phyloP scores from a whole-genome alignment of 2,888 invertebrate species.

The Cerastis rubricosa region DNA sequence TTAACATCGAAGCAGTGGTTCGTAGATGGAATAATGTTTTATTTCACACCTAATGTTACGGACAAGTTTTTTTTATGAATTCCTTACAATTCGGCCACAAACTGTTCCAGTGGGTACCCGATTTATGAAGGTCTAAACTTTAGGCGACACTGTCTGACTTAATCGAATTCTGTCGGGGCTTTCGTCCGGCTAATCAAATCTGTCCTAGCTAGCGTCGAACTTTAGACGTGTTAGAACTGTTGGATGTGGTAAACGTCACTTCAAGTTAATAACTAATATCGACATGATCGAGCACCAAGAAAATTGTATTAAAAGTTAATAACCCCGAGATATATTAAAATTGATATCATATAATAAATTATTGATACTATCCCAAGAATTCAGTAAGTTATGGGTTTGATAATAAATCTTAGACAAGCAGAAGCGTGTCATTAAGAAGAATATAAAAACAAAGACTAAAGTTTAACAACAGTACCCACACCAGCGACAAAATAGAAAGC shows the following conservation, averaged over 20 bases:
- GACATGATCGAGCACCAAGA: conserved; percentile 26
- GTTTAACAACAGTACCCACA: neutral
- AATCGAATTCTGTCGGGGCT: conserved; percentile 76
- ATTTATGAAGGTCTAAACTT: conserved; percentile 75
- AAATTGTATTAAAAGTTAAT: conserved; percentile 10
- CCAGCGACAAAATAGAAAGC: neutral
- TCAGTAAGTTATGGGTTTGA: conserved; percentile 9
- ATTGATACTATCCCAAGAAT: conserved; percentile 10
- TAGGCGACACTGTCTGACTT: conserved; percentile 67
- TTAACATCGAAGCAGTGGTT: conserved; percentile 45
- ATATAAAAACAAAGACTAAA: neutral
- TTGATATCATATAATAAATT: conserved; percentile 30
- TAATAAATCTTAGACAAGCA: conserved; percentile 1
- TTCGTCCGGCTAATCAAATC: conserved; percentile 74
- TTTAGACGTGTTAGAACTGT: conserved; percentile 64
- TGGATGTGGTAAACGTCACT: conserved; percentile 58
- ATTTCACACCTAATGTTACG: conserved; percentile 41
- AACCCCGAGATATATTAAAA: conserved; percentile 19
- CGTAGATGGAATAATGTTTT: conserved; percentile 42
- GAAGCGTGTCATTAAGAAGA: neutral
- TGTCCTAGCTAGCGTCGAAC: conserved; percentile 60
- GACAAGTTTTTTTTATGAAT: conserved; percentile 70
- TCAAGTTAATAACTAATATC: conserved; percentile 46
- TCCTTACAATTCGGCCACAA: conserved; percentile 61
- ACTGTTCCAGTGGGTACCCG: conserved; percentile 66